phyloP scores from a whole-genome alignment of 2,113 vertebrate species.

The Aspiorhynchus laticeps region DNA sequence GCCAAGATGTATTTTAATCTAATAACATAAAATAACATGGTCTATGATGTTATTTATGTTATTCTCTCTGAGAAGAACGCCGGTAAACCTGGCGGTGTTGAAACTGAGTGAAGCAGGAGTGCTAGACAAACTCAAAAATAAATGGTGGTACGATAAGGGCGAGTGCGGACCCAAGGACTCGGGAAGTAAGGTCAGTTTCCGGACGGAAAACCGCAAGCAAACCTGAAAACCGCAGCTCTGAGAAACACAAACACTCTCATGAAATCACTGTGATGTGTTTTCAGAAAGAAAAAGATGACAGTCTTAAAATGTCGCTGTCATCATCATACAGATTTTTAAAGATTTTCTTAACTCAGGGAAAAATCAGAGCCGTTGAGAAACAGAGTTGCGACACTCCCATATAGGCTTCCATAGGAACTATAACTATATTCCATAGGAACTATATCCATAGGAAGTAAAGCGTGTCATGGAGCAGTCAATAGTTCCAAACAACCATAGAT shows the following conservation, averaged over 20 bases:
- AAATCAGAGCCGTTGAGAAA: no score
- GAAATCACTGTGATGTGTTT: not conserved
- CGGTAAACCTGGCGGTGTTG: constrained; percentile 99
- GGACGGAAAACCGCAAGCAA: constrained; percentile 70
- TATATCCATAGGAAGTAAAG: no score
- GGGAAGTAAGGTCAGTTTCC: constrained; percentile 99
- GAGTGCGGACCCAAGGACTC: constrained; percentile 99
- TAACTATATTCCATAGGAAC: no score
- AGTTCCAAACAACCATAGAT: no score
- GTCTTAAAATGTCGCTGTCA: constrained; percentile 17
- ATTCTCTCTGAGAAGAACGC: constrained; percentile 99
- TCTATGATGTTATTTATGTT: constrained; percentile 99
- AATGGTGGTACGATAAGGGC: constrained; percentile 99
- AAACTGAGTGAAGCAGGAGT: constrained; percentile 99
- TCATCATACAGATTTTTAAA: not conserved
- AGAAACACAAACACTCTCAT: constrained; percentile 11
- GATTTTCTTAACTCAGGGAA: not conserved
- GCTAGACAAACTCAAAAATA: constrained; percentile 99
- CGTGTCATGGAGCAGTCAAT: no score
- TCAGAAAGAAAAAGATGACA: not conserved
- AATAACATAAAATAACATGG: constrained; percentile 99
- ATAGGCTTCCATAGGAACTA: no score
- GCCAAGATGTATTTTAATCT: constrained; percentile 74
- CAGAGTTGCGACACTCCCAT: not conserved
- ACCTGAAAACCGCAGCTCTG: constrained; percentile 57